Evolutionary conservation across 1,140 invertebrate genomes (phyloP).

Genomic region (Pectinophora gossypiella): DNA sequence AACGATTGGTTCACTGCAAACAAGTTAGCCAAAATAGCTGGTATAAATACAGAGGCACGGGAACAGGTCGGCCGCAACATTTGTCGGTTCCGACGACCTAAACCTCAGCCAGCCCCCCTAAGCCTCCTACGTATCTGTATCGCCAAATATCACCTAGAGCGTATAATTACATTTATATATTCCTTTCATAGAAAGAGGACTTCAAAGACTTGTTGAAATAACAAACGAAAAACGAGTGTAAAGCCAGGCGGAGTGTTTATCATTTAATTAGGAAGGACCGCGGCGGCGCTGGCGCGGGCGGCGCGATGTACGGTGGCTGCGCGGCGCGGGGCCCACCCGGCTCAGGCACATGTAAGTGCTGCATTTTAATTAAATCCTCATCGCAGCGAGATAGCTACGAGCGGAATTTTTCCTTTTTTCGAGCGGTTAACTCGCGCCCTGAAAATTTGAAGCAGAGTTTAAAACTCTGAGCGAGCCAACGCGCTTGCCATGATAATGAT

Average conservation of each 20-base stretch:
- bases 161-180: constrained; percentile 21
- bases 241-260: constrained; percentile 28
- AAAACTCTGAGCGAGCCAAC: constrained; percentile 15
- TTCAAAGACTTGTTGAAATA: constrained; percentile 31
- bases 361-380: constrained; percentile 57
- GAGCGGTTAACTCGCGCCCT: constrained; percentile 26
- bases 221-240: constrained; percentile 22
- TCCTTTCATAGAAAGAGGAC: constrained; percentile 11
- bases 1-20: constrained; percentile 33
- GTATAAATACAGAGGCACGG: constrained; percentile 32
- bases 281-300: constrained; percentile 4
- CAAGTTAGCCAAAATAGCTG: constrained; percentile 33
- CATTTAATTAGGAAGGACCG: constrained; percentile 42
- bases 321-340: not conserved
- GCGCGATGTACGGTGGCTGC: not conserved
- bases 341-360: constrained; percentile 28
- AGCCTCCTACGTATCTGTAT: constrained; percentile 10
- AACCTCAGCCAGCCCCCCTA: constrained; percentile 19
- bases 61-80: constrained; percentile 20
- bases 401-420: constrained; percentile 31
- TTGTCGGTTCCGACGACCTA: constrained; percentile 52
- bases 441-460: constrained; percentile 38
- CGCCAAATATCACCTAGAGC: too few species aligned
- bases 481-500: constrained; percentile 22
- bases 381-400: constrained; percentile 35